Percentiles rank a stretch among this genome's conserved stretches.
Evolutionary conservation across 2,888 invertebrate genomes (phyloP).

Genomic region (Latrodectus hesperus): DNA sequence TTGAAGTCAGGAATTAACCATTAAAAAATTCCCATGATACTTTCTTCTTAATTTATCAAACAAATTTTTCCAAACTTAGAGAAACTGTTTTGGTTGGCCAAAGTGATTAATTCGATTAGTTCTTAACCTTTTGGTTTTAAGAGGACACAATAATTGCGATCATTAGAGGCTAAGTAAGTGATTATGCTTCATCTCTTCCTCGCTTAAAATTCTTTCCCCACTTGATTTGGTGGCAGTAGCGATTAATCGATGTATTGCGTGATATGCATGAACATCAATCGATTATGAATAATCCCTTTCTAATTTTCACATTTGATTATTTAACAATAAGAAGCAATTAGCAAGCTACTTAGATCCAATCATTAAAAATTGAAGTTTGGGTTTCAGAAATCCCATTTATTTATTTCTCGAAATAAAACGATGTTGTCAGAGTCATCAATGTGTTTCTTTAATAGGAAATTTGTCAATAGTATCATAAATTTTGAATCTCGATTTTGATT

Average conservation of each 20-base stretch:
- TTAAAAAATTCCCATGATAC: neutral
- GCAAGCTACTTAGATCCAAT: too few relatives aligned
- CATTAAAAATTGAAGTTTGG: too few relatives aligned
- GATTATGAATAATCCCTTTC: too few relatives aligned
- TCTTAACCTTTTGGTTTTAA: slow-evolving; percentile 51
- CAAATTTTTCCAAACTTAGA: slow-evolving; percentile 33
- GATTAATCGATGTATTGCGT: slow-evolving; percentile 29
- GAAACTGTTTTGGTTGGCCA: slow-evolving; percentile 36
- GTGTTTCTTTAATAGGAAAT: too few relatives aligned
- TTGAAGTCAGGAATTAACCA: neutral
- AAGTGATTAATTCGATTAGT: slow-evolving; percentile 57
- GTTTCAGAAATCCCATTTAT: too few relatives aligned
- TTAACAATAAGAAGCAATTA: too few relatives aligned
- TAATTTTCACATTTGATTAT: too few relatives aligned
- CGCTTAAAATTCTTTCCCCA: neutral
- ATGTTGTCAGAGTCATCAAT: too few relatives aligned
- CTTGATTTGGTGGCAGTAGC: slow-evolving; percentile 1
- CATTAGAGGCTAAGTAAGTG: slow-evolving; percentile 46
- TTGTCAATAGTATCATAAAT: too few relatives aligned
- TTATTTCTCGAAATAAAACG: too few relatives aligned
- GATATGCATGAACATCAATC: neutral
- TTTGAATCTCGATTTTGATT: too few relatives aligned
- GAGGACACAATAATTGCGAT: slow-evolving; percentile 49
- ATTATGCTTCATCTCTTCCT: slow-evolving; percentile 32
- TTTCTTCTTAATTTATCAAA: neutral